Evolutionary conservation across 1,140 invertebrate genomes (phyloP).

Genomic region (Scaptomyza montana): DNA sequence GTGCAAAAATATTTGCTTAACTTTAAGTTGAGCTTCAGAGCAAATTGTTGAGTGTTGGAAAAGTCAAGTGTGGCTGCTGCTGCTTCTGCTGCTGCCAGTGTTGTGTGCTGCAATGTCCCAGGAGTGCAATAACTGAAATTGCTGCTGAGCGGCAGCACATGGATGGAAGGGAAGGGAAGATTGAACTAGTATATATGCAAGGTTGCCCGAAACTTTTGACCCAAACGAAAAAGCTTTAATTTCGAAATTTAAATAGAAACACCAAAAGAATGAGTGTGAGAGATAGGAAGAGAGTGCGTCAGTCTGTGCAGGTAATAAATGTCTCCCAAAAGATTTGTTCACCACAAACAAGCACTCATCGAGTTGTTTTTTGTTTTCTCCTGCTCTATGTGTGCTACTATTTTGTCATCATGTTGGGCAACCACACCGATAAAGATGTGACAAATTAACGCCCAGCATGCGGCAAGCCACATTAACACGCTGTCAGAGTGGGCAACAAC

Average conservation of each 20-base stretch:
- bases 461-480: not conserved
- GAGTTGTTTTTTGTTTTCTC: not conserved
- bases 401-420: constrained; percentile 41
- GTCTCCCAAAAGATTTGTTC: constrained; percentile 69
- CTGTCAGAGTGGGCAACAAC: constrained; percentile 10
- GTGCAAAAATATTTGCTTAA: constrained; percentile 48
- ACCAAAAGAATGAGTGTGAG: constrained; percentile 1
- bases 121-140: constrained; percentile 69
- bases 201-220: constrained; percentile 38
- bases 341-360: not conserved
- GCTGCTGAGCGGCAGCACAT: constrained; percentile 42
- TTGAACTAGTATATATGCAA: too few species aligned
- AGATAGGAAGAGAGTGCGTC: constrained; percentile 3
- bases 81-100: constrained; percentile 20
- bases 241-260: constrained; percentile 51
- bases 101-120: constrained; percentile 42
- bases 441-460: constrained; percentile 72
- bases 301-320: constrained; percentile 67
- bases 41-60: constrained; percentile 63
- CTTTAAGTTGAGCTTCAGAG: constrained; percentile 58
- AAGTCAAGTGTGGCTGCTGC: constrained; percentile 54
- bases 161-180: not conserved
- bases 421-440: constrained; percentile 56
- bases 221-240: constrained; percentile 63
- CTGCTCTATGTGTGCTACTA: constrained; percentile 11